Evolutionary conservation across 2,888 invertebrate species (phyloP).

Genomic region (Apamea epomidion): DNA sequence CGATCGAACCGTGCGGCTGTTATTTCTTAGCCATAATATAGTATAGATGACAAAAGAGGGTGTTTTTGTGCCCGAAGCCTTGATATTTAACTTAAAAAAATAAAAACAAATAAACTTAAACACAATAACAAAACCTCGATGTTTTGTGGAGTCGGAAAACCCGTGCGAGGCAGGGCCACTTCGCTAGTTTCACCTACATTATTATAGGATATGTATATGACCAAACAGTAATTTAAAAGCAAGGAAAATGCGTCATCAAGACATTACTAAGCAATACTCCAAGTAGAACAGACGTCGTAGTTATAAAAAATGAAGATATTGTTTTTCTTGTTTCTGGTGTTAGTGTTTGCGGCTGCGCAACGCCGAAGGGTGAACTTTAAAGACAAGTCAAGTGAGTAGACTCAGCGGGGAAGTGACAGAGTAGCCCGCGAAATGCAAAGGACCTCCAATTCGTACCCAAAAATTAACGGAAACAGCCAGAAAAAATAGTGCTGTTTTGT

Average conservation of each 20-base stretch:
- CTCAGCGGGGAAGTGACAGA: background rate
- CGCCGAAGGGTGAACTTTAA: too few relatives aligned
- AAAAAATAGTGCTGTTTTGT: too few relatives aligned
- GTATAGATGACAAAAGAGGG: too few relatives aligned
- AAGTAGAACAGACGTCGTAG: background rate
- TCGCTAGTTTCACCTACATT: background rate
- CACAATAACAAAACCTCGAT: background rate
- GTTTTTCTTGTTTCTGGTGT: constrained; percentile 21
- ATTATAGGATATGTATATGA: background rate
- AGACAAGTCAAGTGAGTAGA: background rate
- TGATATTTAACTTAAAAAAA: too few relatives aligned
- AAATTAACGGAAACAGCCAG: too few relatives aligned
- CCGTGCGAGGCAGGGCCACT: too few relatives aligned
- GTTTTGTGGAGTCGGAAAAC: background rate
- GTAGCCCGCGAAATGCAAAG: too few relatives aligned
- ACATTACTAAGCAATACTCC: background rate
- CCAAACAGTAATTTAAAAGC: background rate
- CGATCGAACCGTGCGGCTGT: too few relatives aligned
- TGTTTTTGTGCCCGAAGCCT: too few relatives aligned
- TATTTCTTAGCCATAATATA: too few relatives aligned
- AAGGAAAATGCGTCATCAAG: background rate
- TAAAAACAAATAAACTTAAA: background rate
- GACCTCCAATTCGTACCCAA: too few relatives aligned
- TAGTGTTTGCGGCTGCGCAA: background rate
- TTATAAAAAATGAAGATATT: constrained; percentile 17